phyloP scores from a whole-genome alignment of 2,888 invertebrate genomes.

The Platycheirus albimanus region DNA sequence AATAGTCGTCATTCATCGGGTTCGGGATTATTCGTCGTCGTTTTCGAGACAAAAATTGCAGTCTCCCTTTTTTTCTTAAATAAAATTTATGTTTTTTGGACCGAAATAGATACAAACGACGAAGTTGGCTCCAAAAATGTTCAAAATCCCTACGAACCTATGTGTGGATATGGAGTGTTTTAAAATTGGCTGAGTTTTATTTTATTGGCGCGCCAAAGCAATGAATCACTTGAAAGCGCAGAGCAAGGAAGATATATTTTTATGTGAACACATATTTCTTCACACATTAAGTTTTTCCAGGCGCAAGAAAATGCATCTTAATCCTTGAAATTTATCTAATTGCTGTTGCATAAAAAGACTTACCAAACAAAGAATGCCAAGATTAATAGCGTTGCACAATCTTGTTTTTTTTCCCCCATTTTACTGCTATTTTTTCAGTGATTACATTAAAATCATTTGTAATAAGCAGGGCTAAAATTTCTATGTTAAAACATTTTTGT shows the following conservation, averaged over 20 bases:
- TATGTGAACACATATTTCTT: neutral
- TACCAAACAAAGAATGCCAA: no score
- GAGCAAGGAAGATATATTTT: neutral
- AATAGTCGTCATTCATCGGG: no score
- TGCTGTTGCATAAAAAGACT: neutral
- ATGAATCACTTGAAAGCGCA: slow-evolving; percentile 2
- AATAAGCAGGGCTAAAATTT: no score
- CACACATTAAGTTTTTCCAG: neutral
- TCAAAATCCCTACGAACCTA: neutral
- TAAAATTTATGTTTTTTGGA: slow-evolving; percentile 19
- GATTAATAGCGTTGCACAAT: no score
- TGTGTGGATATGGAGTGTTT: neutral
- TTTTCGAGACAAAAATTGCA: slow-evolving; percentile 9
- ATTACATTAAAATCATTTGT: no score
- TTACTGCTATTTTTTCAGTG: no score
- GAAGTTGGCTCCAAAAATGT: neutral
- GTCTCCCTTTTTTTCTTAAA: neutral
- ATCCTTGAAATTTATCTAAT: no score
- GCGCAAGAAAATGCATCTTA: neutral
- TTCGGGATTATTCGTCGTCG: no score
- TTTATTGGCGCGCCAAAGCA: slow-evolving; percentile 23
- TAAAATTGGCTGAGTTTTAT: slow-evolving; percentile 13
- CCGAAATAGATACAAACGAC: slow-evolving; percentile 25
- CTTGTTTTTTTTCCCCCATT: no score
- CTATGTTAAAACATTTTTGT: no score